Conservation (phyloP, 2,113 vertebrate species). For the Potamarius usumacintae region DNA sequence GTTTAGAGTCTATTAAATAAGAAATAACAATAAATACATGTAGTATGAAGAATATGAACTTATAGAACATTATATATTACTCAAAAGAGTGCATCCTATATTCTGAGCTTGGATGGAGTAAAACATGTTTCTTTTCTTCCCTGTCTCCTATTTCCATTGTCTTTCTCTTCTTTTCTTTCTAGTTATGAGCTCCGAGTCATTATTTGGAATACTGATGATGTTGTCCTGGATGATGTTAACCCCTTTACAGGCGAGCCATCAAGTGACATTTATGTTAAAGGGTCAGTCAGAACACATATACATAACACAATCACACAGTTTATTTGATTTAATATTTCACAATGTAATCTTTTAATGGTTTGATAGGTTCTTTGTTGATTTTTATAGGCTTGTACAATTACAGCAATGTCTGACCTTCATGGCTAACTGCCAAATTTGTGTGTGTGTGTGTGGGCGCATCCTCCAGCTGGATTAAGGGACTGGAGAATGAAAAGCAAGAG, state of each 20-base stretch:
- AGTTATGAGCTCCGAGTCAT: conserved; percentile 90
- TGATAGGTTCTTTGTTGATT: not conserved
- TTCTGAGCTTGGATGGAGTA: not conserved
- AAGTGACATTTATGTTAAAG: conserved; percentile 93
- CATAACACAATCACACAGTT: not conserved
- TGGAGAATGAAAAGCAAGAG: conserved; percentile 88
- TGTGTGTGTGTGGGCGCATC: not conserved
- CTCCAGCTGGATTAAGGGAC: conserved; percentile 89
- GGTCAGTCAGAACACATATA: conserved; percentile 66
- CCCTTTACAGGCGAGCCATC: conserved; percentile 86
- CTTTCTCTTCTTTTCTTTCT: conserved; percentile 35
- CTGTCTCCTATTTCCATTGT: not conserved
- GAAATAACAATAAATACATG: not conserved
- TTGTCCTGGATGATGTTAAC: conserved; percentile 90
- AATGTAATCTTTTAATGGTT: not conserved
- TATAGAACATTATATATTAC: not conserved
- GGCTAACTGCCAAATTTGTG: not conserved
- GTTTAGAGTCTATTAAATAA: not conserved
- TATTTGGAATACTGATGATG: conserved; percentile 91
- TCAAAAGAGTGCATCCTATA: not conserved
- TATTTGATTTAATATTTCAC: not conserved
- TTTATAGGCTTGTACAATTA: not conserved
- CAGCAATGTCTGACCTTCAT: not conserved
- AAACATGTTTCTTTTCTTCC: not conserved
- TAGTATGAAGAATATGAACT: not conserved